Conservation (phyloP, 53 echinoderm and acorn worm species). For the Arbacia lixula region DNA sequence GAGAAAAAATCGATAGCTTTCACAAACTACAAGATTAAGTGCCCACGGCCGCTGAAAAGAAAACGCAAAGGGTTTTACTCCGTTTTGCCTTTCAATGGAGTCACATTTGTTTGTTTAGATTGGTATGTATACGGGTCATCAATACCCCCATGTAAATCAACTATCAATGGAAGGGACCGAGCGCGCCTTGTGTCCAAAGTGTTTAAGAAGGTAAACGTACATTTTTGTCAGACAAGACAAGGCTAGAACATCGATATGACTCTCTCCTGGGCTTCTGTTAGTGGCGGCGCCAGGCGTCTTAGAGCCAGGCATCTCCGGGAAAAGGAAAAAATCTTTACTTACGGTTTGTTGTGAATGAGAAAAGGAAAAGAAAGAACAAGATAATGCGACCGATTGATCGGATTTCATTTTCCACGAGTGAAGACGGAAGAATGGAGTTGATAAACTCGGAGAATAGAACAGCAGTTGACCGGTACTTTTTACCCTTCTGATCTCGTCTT, state of each 20-base stretch:
- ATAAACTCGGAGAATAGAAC: no score
- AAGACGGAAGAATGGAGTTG: constrained; percentile 22
- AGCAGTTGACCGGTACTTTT: no score
- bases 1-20: constrained; percentile 46
- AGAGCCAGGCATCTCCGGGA: no score
- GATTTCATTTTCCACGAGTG: constrained; percentile 51
- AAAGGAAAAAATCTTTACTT: no score
- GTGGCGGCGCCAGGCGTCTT: constrained; percentile 24
- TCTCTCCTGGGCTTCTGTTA: neutral
- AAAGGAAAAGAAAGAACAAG: no score
- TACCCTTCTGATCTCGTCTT: no score
- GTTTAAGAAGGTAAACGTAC: constrained; percentile 30
- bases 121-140: constrained; percentile 41
- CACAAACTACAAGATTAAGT: constrained; percentile 48
- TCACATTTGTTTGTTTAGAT: constrained; percentile 50
- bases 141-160: constrained; percentile 1
- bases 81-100: neutral
- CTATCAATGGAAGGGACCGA: neutral
- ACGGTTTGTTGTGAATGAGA: no score
- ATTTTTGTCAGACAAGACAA: constrained; percentile 6
- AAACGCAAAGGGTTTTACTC: neutral
- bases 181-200: constrained; percentile 12
- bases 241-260: neutral
- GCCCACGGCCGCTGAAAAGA: neutral
- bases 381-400: constrained; percentile 38